Conservation (phyloP, 2,113 vertebrate species). For the Plecotus auritus region DNA sequence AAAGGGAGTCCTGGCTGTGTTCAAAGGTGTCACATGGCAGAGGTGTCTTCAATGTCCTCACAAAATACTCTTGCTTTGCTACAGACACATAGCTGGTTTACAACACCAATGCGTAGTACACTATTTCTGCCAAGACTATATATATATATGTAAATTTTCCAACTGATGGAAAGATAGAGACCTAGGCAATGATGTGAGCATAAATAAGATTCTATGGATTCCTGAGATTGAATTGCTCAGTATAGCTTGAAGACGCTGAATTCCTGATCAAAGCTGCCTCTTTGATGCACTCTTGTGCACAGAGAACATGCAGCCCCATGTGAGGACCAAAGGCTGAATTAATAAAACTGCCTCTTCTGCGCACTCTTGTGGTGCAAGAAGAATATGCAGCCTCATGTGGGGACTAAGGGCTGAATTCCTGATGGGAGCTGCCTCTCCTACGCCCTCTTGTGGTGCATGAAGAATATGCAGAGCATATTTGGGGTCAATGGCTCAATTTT, state of each 20-base stretch:
- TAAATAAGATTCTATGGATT: background rate
- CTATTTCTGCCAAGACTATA: background rate
- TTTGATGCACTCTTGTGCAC: background rate
- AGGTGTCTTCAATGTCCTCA: background rate
- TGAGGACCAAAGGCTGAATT: too few species aligned
- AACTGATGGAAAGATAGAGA: background rate
- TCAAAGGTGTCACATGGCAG: rapidly evolving
- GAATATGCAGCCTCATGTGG: too few species aligned
- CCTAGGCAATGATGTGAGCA: background rate
- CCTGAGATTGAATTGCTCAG: too few species aligned
- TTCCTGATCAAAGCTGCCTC: background rate
- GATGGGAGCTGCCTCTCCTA: too few species aligned
- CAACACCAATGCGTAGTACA: rapidly evolving
- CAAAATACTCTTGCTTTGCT: background rate
- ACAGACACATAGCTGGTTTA: rapidly evolving
- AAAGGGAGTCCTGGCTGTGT: too few species aligned
- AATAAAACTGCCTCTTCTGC: too few species aligned
- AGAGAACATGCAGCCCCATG: background rate
- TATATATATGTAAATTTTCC: background rate
- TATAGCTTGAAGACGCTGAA: background rate
- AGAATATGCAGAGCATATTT: background rate
- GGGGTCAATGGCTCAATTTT: background rate
- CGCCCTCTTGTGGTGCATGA: background rate
- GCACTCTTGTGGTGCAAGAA: too few species aligned
- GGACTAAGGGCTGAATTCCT: background rate